Evolutionary conservation across 2,113 vertebrate species (phyloP), one percentile per base, ranked within the genome.

Genomic region (Drymodes brunneopygia): DNA sequence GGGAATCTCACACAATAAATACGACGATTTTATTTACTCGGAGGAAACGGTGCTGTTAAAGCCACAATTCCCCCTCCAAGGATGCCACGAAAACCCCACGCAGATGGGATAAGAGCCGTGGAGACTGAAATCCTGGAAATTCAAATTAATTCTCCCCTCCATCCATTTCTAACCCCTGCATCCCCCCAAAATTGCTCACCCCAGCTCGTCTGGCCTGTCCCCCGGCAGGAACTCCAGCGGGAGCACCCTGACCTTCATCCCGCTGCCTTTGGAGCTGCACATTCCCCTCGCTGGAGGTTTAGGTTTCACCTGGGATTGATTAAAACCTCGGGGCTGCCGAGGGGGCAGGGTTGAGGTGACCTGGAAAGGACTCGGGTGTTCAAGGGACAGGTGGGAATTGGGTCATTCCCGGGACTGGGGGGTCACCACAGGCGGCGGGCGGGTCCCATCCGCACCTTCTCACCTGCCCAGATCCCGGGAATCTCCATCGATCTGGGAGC

Each of bases 261-360:
- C 0, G 8, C 66, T 36, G 71, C 29, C 4, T 61, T 28, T 1
- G 40, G 86, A 47, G 83, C 91, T 19, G 75, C 38, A 3, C 8
- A 19, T 87, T 54, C 79, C 45, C 78, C 91, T 47, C 12, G 11
- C 1, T 2, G 16, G 2, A 47, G 94, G 95, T 75, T 96, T 95
- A 2, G 58, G 84, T 96, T 97, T 96, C 95, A 94, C 81, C 87
- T 50, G 93, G 91, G 58, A 96, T 79, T 77, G 91, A 96, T 92
- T 44, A 11, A 78, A 94, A 36, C 47, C 89, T 81, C 61, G 8
- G 12, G 82, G 72, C 86, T 70, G 80, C 0, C 0, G 38, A 17
- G 51, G 51, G 71, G 15, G 28, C 78, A 72, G 95, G 57, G 71
- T 8, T 58, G 78, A 93, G 94, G 93, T 95, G 94, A 95, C 90